These are phyloP conservation scores for Patella ulyssiponensis DNA, from an alignment of 2,888 invertebrate genomes.

Conservation along the genomic window DNA sequence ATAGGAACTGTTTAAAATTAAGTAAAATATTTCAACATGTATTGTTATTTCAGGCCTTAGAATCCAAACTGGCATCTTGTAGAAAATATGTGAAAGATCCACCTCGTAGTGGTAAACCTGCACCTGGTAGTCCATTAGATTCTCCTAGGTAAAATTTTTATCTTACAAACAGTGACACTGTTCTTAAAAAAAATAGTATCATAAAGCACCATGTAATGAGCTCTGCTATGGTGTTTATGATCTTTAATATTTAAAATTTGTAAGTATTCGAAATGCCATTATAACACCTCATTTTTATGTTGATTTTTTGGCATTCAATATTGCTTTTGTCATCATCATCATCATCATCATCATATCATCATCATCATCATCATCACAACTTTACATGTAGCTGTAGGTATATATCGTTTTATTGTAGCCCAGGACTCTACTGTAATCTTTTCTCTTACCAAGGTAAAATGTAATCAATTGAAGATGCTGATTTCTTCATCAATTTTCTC, in stretches of 20 bases:
- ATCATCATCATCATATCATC: no score
- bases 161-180: no score
- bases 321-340: no score
- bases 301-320: no score
- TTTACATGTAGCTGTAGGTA: no score
- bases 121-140: conserved; percentile 51
- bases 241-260: no score
- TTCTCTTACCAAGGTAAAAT: conserved; percentile 15
- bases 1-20: neutral
- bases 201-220: no score
- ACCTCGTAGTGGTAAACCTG: conserved; percentile 53
- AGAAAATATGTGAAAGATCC: conserved; percentile 73
- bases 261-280: no score
- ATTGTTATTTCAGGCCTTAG: conserved; percentile 77
- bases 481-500: conserved; percentile 23
- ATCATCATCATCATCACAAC: neutral
- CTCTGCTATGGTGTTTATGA: no score
- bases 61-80: conserved; percentile 80
- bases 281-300: no score
- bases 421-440: neutral
- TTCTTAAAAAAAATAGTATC: no score
- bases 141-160: conserved; percentile 50
- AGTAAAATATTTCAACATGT: neutral
- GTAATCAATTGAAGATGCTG: conserved; percentile 25
- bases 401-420: neutral